Evolutionary conservation across 1,140 invertebrate genomes (phyloP), one percentile per base, ranked within the genome.

Genomic region (Drosophila navojoa): DNA sequence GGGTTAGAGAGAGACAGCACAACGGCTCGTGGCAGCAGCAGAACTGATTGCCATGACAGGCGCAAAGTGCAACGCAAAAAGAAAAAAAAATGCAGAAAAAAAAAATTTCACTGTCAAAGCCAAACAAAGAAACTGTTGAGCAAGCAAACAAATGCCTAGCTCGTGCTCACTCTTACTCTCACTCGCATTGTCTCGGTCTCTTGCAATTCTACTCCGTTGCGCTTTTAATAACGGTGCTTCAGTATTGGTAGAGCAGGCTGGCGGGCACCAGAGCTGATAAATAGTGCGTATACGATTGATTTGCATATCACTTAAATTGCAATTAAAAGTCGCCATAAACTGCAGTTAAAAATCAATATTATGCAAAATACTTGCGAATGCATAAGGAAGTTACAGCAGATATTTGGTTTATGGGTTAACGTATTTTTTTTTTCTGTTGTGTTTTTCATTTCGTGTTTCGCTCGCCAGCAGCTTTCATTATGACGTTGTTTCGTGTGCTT

Each of bases 61-160:
- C 66, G 66, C 54, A 67, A 57, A 57, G 44, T 66, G 40, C 54
- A 35, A 19, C 42, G 44, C 44, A 58, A 49, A 29, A 47, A n/a
- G 22, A 22, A 59, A 67, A 40, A 67, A 61, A 29, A n/a, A n/a
- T n/a, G n/a, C n/a, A n/a, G n/a, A n/a, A 49, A 49, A 19, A 19
- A 19, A 19, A 22, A 22, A 22, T 22, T 61, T 49, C 29, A 61
- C 27, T 49, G 59, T 45, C 42, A 44, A 50, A 52, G 60, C 32
- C 40, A 70, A 63, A 71, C 68, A 71, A 71, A 63, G 62, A 71
- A 73, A 68, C 64, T 73, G 71, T 70, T 52, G 42, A 59, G 49
- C 50, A 62, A 50, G 50, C 59, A 50, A 50, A 62, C 42, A 19
- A 59, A 59, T 40, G 29, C 55, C 27, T 35, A 44, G 35, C 32